Evolutionary conservation across 1,140 invertebrate genomes (phyloP), one percentile per base, ranked within the genome.

Genomic region (Gryon sp.): DNA sequence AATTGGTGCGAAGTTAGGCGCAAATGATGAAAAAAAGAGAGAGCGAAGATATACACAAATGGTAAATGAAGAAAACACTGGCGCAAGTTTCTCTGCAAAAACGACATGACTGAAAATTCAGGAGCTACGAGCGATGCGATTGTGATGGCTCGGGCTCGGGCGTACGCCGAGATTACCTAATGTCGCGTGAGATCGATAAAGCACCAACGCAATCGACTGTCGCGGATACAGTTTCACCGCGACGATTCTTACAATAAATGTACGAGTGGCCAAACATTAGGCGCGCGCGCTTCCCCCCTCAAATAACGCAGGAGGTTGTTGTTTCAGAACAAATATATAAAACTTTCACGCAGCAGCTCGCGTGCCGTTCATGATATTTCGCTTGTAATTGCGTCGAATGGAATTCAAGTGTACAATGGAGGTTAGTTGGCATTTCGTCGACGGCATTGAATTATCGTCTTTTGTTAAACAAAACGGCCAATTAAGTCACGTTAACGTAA

Each of bases 121-220:
- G 63, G 79, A 78, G 82, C 75, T 83, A 82, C 79, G 82, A 85
- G 83, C 84, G 77, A 77, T 76, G 81, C 79, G 48, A 82, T 79
- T 78, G 82, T 82, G 77, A 84, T 81, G 82, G 82, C 80, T 80
- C 81, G 80, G 80, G 53, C 63, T 41, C 83, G 79, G 62, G 78
- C 78, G 65, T 82, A 84, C 53, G 80, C 78, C 52, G 83, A 86
- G 74, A 84, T 86, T 83, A 85, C 82, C 81, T 85, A 85, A 83
- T 83, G 81, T 79, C 75, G 55, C 45, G 65, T 63, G 68, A 70
- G 79, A 82, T 80, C 79, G 72, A 80, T 82, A 80, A 78, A 50
- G 46, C 59, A 69, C 38, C 50, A 45, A 12, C 30, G n/a, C 40
- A 34, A 48, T 55, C 60, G 45, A 69, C 53, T 30, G 46, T 26